phyloP scores from a whole-genome alignment of 2,888 invertebrate species.

The Schrankia costaestrigalis region DNA sequence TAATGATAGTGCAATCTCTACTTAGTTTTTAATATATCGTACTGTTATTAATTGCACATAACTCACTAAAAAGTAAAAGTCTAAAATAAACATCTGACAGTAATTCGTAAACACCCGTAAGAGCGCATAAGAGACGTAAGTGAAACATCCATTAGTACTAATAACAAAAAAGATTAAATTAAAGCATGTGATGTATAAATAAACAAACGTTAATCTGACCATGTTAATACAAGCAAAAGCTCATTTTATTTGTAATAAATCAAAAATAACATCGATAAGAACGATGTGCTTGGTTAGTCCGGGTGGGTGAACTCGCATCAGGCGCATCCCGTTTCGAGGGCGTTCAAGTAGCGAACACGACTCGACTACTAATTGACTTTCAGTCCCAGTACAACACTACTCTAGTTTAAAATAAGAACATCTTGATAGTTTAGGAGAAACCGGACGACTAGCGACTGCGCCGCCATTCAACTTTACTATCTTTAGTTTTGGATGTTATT shows the following conservation, averaged over 20 bases:
- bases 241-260: slow-evolving; percentile 38
- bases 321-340: slow-evolving; percentile 55
- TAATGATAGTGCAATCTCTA: too few relatives aligned
- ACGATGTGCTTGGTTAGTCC: slow-evolving; percentile 23
- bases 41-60: too few relatives aligned
- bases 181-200: slow-evolving; percentile 13
- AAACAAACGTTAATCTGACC: slow-evolving; percentile 14
- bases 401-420: slow-evolving; percentile 47
- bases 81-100: too few relatives aligned
- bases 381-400: slow-evolving; percentile 47
- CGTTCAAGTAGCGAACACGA: slow-evolving; percentile 57
- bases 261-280: slow-evolving; percentile 36
- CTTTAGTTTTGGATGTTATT: slow-evolving; percentile 14
- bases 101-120: too few relatives aligned
- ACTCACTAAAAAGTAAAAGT: too few relatives aligned
- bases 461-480: slow-evolving; percentile 12
- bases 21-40: too few relatives aligned
- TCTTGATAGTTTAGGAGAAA: slow-evolving; percentile 35
- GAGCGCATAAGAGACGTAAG: not conserved
- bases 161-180: too few relatives aligned
- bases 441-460: slow-evolving; percentile 21
- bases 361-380: slow-evolving; percentile 57
- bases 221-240: slow-evolving; percentile 21
- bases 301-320: slow-evolving; percentile 50
- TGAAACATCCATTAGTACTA: slow-evolving; percentile 5